phyloP scores from a whole-genome alignment of 2,113 vertebrate species.

The Ursus arctos region DNA sequence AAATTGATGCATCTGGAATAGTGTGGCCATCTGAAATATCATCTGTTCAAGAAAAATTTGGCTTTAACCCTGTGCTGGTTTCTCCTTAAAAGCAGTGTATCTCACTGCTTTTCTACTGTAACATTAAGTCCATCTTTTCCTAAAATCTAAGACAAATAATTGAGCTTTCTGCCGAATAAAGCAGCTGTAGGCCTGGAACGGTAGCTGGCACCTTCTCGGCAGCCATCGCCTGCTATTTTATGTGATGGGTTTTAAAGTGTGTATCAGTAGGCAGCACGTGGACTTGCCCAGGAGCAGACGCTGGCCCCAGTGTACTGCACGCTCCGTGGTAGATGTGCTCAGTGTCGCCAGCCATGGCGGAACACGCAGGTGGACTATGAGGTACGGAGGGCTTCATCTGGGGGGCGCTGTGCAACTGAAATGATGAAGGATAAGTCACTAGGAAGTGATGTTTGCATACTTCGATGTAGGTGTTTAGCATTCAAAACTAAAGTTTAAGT shows the following conservation, averaged over 20 bases:
- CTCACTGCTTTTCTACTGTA: conserved; percentile 76
- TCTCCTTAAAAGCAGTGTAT: conserved; percentile 84
- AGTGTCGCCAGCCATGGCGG: neutral
- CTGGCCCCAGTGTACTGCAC: neutral
- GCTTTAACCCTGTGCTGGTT: conserved; percentile 90
- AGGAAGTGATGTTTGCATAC: neutral
- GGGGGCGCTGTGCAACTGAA: neutral
- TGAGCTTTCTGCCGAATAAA: conserved; percentile 26
- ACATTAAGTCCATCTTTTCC: conserved; percentile 69
- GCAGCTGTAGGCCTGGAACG: neutral
- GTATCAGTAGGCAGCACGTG: neutral
- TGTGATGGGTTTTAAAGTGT: neutral
- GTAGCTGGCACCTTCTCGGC: neutral
- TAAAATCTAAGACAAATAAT: conserved; percentile 55
- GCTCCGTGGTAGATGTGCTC: neutral
- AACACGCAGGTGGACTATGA: neutral
- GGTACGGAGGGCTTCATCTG: neutral
- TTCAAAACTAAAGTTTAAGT: conserved; percentile 67
- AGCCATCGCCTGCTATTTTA: neutral
- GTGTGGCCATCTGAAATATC: conserved; percentile 94
- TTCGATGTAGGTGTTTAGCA: neutral
- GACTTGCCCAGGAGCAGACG: neutral
- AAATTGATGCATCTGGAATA: conserved; percentile 97
- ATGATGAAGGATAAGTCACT: neutral
- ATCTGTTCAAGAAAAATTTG: conserved; percentile 93